Base-by-base conservation (phyloP, 2,888 invertebrate species). In the Platycheirus albimanus region DNA sequence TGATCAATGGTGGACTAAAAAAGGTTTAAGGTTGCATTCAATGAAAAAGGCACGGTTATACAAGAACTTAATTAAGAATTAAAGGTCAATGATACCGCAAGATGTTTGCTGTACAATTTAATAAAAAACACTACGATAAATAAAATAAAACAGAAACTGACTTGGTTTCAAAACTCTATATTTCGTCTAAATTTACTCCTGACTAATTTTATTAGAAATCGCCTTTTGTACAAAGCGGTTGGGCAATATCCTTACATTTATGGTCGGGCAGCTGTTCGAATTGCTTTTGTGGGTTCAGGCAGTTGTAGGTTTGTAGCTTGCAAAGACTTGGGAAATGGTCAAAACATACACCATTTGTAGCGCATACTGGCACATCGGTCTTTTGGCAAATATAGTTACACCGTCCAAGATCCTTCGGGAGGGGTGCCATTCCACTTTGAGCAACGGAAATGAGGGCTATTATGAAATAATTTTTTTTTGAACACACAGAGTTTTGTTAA, bases 321-420 rank as follows among this genome's bases (percentile, higher is more conserved):
- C 89, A 89, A 52, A 87, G 87, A 79, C 89, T 89, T 84, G 89
- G 85, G 41, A 89, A 89, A 70, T 88, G 88, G 7, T 89, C 87
- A 13, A 87, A 24, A 47, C 89, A 89, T 30, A 87, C 49, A 7
- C 88, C 87, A 54, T 89, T 89, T 11, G 86, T 77, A 47, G 88
- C 88, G 15, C 89, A 89, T 17, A 89, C 86, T 0, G 89, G 88
- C 45, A 71, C 19, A 67, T 41, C 38, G 3, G 41, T 8, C 56
- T 56, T 33, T 66, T 80, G 20, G 72, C 80, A 45, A 85, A 52
- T 15, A 86, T 54, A 20, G 4, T 77, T 38, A 70, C 78, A 43
- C 66, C 72, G 81, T 24, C 13, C 72, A 4, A 41, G 38, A 15
- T 78, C 61, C 3, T 52, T 36, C 0, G 78, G 78, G 8, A 78